A percentile compares a stretch with the other conserved stretches of the same genome.
These are phyloP conservation scores for Falco peregrinus DNA, from an alignment of 2,797 vertebrate genomes.

Conservation along the genomic window DNA sequence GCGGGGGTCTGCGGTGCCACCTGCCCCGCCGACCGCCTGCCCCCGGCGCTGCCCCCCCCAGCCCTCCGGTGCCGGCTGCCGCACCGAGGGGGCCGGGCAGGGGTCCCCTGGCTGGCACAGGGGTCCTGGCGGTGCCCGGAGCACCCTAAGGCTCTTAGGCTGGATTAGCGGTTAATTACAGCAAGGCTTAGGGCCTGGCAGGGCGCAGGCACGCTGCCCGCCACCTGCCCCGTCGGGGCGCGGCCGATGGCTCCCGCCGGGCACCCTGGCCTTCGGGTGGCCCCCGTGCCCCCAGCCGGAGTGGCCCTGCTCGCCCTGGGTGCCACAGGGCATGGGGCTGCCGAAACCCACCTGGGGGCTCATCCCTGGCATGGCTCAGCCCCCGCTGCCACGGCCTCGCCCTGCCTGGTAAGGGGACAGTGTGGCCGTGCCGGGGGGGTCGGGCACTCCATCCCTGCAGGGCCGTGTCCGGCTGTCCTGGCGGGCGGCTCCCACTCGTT, in stretches of 20 bases:
- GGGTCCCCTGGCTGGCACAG: not conserved
- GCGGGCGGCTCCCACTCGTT: not conserved
- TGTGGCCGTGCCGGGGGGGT: not conserved
- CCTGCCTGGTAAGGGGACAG: not conserved
- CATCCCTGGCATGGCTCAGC: not conserved
- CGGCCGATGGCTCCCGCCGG: accelerated
- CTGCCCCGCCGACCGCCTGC: not conserved
- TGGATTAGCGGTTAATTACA: slow-evolving; percentile 62
- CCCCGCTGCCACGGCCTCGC: not conserved
- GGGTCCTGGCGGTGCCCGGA: not conserved
- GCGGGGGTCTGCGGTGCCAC: not conserved
- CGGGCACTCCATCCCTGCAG: not conserved
- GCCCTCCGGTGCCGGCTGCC: not conserved
- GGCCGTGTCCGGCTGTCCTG: not conserved
- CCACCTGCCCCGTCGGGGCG: not conserved
- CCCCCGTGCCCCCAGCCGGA: not conserved
- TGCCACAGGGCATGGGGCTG: not conserved
- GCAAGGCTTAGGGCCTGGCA: not conserved
- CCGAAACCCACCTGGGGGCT: not conserved
- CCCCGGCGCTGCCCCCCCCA: not conserved
- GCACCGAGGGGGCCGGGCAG: not conserved
- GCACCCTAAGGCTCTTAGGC: slow-evolving; percentile 34
- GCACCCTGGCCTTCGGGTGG: not conserved
- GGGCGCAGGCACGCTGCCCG: accelerated
- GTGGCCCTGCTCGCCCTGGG: not conserved